Evolutionary conservation across 2,888 invertebrate genomes (phyloP).

Genomic region (Microchrysa polita): DNA sequence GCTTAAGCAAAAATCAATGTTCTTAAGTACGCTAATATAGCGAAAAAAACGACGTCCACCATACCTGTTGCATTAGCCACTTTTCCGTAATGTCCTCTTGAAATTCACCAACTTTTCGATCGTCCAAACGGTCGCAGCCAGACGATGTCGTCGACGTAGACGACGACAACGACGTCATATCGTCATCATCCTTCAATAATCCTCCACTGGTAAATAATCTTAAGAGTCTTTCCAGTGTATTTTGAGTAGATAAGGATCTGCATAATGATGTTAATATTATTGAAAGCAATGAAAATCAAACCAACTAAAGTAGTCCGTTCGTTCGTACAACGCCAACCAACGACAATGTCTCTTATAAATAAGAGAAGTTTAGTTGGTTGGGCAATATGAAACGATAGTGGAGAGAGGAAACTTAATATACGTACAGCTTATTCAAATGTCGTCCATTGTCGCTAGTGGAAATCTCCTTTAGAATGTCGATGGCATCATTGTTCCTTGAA

Average conservation of each 20-base stretch:
- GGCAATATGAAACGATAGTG: background rate
- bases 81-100: constrained; percentile 61
- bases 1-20: background rate
- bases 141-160: background rate
- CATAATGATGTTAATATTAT: constrained; percentile 36
- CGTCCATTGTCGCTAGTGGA: constrained; percentile 2
- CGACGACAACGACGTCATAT: background rate
- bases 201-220: constrained; percentile 25
- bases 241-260: constrained; percentile 28
- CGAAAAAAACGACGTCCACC: constrained; percentile 39
- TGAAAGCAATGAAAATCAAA: constrained; percentile 28
- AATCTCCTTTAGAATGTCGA: constrained; percentile 35
- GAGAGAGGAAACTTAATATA: constrained; percentile 37
- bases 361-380: constrained; percentile 1
- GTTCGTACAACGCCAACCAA: background rate
- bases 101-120: constrained; percentile 20
- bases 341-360: too few relatives aligned
- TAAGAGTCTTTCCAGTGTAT: constrained; percentile 23
- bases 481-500: constrained; percentile 25
- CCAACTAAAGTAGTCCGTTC: constrained; percentile 24
- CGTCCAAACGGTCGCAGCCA: constrained; percentile 9
- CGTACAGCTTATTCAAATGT: constrained; percentile 33
- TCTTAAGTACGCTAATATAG: background rate
- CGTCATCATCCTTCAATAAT: constrained; percentile 8
- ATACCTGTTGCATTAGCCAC: constrained; percentile 63